Base-by-base conservation (phyloP, 2,797 vertebrate species). In the Acrocephalus scirpaceus region DNA sequence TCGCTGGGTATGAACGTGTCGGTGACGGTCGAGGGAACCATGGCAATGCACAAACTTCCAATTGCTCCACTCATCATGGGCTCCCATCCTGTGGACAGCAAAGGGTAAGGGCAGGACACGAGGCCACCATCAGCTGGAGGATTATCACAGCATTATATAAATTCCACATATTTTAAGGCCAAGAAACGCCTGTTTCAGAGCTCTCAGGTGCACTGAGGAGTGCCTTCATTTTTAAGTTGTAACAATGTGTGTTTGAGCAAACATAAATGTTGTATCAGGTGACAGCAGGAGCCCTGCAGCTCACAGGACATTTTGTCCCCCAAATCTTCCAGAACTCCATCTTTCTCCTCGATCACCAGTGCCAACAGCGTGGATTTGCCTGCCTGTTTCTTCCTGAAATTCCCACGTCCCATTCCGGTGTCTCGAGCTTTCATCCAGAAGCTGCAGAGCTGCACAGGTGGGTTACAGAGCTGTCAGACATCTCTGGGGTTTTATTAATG, bases 341-440 rank as follows among this genome's bases (percentile, higher is more conserved):
- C 99, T 6, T 99, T 99, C 97, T 99, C 99, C 7, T 98, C 98
- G 4, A 97, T 99, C 96, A 99, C 99, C 72, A 99, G 99, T 97
- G 98, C 99, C 84, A 99, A 99, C 98, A 99, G 99, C n/a, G 99
- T 99, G 96, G 99, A 99, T 87, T 97, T 99, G 91, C 99, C 99
- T 22, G 99, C 99, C 51, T 99, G 99, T 95, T 99, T 99, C 97
- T 99, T 99, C 98, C 98, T 99, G 81, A 99, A 99, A 94, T 99
- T 99, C 97, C 99, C 99, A 61, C 98, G 97, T 38, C 99, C 99
- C 86, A 99, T 99, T 92, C 99, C 99, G n/a, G 99, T 99, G 94
- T 99, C 99, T 14, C 97, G 98, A 91, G 98, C 98, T 60, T 99
- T 99, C 95, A 99, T 99, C 93, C 99, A 99, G 97, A 99, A 98